phyloP scores from a whole-genome alignment of 2,888 invertebrate genomes.

The Clepsis dumicolana region DNA sequence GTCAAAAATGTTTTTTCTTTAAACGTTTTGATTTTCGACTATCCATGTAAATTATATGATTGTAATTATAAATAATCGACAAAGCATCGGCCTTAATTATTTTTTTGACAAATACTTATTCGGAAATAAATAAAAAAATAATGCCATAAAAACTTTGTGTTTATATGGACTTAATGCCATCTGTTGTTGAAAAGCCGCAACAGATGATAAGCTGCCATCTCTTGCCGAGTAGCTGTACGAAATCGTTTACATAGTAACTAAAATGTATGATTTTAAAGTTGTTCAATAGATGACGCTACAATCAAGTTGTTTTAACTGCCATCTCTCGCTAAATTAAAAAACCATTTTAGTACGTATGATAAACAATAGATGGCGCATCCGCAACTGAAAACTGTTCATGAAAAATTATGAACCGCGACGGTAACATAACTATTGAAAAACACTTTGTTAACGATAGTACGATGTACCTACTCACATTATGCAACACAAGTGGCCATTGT shows the following conservation, averaged over 20 bases:
- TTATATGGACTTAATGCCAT: background rate
- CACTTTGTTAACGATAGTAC: too few species aligned
- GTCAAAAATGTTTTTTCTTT: background rate
- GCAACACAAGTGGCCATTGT: too few species aligned
- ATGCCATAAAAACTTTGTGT: background rate
- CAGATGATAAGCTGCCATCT: slow-evolving; percentile 48
- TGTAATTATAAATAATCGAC: background rate
- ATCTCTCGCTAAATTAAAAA: background rate
- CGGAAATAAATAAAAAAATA: background rate
- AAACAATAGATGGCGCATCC: background rate
- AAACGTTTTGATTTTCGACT: too few species aligned
- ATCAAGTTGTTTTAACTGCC: background rate
- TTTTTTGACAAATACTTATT: too few species aligned
- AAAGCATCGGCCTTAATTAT: too few species aligned
- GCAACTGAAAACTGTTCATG: background rate
- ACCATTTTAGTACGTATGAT: background rate
- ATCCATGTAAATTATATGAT: too few species aligned
- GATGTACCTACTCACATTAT: too few species aligned
- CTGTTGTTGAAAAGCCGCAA: background rate
- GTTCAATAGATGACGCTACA: slow-evolving; percentile 2
- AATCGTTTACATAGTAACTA: background rate
- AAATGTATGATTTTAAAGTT: background rate
- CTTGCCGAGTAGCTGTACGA: slow-evolving; percentile 43
- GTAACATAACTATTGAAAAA: too few species aligned
- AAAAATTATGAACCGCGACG: too few species aligned